Evolutionary conservation across 2,888 invertebrate species (phyloP).

Genomic region (Himalopsyche kuldschensis): DNA sequence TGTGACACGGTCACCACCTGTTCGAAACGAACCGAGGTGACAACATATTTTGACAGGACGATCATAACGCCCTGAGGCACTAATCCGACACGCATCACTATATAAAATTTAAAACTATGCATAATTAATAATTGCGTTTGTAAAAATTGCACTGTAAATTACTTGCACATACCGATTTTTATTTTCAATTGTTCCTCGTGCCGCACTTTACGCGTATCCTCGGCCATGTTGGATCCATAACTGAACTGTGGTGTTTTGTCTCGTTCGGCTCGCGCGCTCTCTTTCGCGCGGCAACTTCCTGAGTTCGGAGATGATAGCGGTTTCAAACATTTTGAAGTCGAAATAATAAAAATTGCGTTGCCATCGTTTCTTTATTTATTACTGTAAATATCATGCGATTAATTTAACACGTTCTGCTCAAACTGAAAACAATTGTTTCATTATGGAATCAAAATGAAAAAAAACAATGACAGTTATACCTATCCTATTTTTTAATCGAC

Average conservation of each 20-base stretch:
- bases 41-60: slow-evolving; percentile 24
- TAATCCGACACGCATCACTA: slow-evolving; percentile 16
- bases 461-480: no score
- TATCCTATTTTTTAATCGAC: no score
- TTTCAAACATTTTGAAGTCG: background rate
- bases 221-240: slow-evolving; percentile 91
- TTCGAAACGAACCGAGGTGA: slow-evolving; percentile 53
- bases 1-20: slow-evolving; percentile 53
- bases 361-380: background rate
- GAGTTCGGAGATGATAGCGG: slow-evolving; percentile 9
- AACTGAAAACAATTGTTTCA: no score
- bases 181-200: slow-evolving; percentile 92
- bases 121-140: slow-evolving; percentile 17
- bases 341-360: background rate
- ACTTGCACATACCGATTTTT: slow-evolving; percentile 81
- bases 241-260: slow-evolving; percentile 46
- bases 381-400: no score
- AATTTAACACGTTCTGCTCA: no score
- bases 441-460: no score
- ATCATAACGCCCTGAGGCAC: background rate
- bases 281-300: slow-evolving; percentile 24
- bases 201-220: slow-evolving; percentile 85
- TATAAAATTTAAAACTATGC: slow-evolving; percentile 14
- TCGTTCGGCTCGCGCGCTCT: slow-evolving; percentile 5
- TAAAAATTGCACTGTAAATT: slow-evolving; percentile 32